Percentiles rank a stretch among this genome's conserved stretches.
These are phyloP conservation scores for Callaeas wilsoni DNA, from an alignment of 2,113 vertebrate genomes.

Conservation along the genomic window DNA sequence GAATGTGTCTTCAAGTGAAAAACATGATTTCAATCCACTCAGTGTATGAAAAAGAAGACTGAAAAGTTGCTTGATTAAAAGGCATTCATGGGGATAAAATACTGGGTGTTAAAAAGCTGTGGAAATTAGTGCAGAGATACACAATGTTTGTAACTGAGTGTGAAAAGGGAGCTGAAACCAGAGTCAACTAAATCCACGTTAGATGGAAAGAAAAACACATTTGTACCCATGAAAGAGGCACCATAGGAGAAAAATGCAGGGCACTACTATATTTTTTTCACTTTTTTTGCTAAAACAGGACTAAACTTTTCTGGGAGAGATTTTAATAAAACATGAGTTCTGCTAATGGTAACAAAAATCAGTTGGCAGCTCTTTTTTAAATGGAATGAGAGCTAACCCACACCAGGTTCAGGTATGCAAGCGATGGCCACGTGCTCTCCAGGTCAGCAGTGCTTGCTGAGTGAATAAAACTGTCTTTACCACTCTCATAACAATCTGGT, in stretches of 20 bases:
- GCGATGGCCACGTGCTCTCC: accelerated
- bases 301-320: not conserved
- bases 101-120: not conserved
- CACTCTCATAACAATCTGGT: not conserved
- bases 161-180: not conserved
- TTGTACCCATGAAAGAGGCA: not conserved
- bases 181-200: not conserved
- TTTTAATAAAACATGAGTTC: not conserved
- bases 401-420: too few species aligned
- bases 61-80: not conserved
- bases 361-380: not conserved
- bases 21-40: not conserved
- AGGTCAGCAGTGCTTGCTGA: not conserved
- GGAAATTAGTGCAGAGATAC: not conserved
- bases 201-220: not conserved
- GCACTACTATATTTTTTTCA: not conserved
- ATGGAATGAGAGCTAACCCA: not conserved
- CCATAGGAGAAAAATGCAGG: not conserved
- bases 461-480: not conserved
- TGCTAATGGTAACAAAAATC: not conserved
- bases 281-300: not conserved
- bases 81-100: not conserved
- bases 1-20: not conserved
- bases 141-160: not conserved
- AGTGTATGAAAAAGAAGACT: not conserved